Percentiles rank a stretch among this genome's conserved stretches.
phyloP scores from a whole-genome alignment of 2,888 invertebrate genomes.

The Agrilus biguttatus region DNA sequence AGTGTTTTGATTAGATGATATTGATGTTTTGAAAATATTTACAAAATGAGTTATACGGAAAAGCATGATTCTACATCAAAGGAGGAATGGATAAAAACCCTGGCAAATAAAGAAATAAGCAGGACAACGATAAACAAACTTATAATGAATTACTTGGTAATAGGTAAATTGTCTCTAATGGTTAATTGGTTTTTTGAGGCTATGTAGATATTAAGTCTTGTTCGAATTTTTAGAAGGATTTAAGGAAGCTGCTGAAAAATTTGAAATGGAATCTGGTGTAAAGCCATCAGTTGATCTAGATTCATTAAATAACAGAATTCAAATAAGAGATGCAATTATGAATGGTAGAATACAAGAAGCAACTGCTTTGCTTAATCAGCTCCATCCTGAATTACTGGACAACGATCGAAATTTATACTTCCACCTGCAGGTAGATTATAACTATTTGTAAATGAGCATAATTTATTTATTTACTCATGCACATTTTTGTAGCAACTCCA shows the following conservation, averaged over 20 bases:
- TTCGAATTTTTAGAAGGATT: slow-evolving; percentile 55
- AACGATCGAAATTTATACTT: slow-evolving; percentile 93
- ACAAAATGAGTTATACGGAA: slow-evolving; percentile 36
- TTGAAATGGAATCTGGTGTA: slow-evolving; percentile 85
- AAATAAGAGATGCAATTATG: slow-evolving; percentile 88
- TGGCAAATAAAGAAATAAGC: slow-evolving; percentile 68
- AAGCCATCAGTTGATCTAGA: slow-evolving; percentile 64
- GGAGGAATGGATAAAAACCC: slow-evolving; percentile 60
- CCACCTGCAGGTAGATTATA: slow-evolving; percentile 67
- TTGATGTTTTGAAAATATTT: not conserved
- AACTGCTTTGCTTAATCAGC: slow-evolving; percentile 80
- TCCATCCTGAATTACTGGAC: slow-evolving; percentile 89
- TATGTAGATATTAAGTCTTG: slow-evolving; percentile 1
- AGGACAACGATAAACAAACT: slow-evolving; percentile 90
- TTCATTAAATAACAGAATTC: slow-evolving; percentile 79
- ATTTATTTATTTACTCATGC: slow-evolving; percentile 1
- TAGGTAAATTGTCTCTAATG: slow-evolving; percentile 45
- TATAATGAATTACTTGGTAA: slow-evolving; percentile 97
- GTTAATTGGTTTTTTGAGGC: not conserved
- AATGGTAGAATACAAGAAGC: slow-evolving; percentile 86
- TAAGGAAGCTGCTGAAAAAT: slow-evolving; percentile 94
- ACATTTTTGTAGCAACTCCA: slow-evolving; percentile 61
- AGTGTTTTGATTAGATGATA: not conserved
- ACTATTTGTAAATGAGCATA: not conserved
- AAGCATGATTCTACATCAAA: slow-evolving; percentile 39